Evolutionary conservation across 2,113 vertebrate species (phyloP).

Genomic region (Hydrolagus affinis): DNA sequence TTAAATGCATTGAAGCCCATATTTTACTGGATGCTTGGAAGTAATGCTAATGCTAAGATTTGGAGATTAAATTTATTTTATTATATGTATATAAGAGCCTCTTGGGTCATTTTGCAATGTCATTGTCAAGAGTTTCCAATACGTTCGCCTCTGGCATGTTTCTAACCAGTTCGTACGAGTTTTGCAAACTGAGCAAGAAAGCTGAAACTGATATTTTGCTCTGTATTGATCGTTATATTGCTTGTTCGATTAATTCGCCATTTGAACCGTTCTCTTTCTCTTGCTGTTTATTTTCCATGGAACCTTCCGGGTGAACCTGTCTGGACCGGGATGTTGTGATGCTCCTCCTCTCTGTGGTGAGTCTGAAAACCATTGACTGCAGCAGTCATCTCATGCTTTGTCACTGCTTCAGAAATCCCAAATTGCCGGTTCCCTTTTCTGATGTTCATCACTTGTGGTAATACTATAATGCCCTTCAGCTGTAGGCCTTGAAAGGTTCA

Average conservation of each 20-base stretch:
- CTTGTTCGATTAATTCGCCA: not conserved
- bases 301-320: conserved; percentile 7
- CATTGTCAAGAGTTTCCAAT: too few relatives aligned
- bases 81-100: too few relatives aligned
- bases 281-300: not conserved
- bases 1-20: not conserved
- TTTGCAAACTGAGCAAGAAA: not conserved
- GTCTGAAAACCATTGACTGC: not conserved
- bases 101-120: too few relatives aligned
- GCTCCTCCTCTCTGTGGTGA: not conserved
- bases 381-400: not conserved
- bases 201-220: not conserved
- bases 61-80: too few relatives aligned
- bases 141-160: too few relatives aligned
- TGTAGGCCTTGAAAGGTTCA: not conserved
- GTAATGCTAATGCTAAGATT: not conserved
- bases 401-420: not conserved
- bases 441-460: not conserved
- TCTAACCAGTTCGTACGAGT: not conserved
- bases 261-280: not conserved
- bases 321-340: too few relatives aligned
- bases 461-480: not conserved
- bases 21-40: not conserved
- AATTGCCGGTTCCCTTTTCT: not conserved
- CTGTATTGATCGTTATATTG: not conserved